Percentiles rank a stretch among this genome's conserved stretches.
These are phyloP conservation scores for Acrocyrtus sp. DNA, from an alignment of 2,888 invertebrate genomes.

Conservation along the genomic window DNA sequence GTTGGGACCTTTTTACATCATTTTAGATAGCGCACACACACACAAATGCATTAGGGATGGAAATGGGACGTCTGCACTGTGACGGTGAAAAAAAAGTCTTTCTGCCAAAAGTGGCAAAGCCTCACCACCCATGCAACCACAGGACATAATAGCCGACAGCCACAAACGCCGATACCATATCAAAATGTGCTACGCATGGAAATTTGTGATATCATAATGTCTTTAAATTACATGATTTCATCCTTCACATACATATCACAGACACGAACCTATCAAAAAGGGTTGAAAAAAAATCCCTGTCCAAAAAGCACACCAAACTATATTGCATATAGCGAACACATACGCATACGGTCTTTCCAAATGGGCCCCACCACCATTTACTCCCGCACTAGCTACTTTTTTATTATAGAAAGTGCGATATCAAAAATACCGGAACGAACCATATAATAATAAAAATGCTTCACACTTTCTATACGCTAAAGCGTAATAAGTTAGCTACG, in stretches of 20 bases:
- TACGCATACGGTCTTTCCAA: no score
- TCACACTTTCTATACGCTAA: conserved; percentile 45
- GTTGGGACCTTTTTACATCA: no score
- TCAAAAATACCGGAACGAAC: conserved; percentile 50
- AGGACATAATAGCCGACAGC: conserved; percentile 41
- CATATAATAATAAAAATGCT: conserved; percentile 40
- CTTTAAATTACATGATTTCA: conserved; percentile 42
- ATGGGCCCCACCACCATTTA: no score
- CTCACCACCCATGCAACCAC: conserved; percentile 42
- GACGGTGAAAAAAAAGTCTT: conserved; percentile 20
- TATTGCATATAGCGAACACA: no score
- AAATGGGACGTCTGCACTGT: conserved; percentile 14
- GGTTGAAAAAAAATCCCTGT: no score
- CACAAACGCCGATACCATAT: conserved; percentile 25
- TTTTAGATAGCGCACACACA: neutral
- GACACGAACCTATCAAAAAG: neutral
- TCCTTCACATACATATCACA: conserved; percentile 23
- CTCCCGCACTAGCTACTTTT: no score
- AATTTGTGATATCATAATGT: conserved; percentile 46
- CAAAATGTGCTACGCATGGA: conserved; percentile 32
- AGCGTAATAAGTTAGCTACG: conserved; percentile 24
- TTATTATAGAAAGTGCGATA: no score
- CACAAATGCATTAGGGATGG: conserved; percentile 27
- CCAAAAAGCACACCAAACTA: no score
- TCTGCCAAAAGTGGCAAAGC: conserved; percentile 16